These are phyloP conservation scores for Desmodus rotundus DNA, from an alignment of 2,113 vertebrate genomes.

Conservation along the genomic window DNA sequence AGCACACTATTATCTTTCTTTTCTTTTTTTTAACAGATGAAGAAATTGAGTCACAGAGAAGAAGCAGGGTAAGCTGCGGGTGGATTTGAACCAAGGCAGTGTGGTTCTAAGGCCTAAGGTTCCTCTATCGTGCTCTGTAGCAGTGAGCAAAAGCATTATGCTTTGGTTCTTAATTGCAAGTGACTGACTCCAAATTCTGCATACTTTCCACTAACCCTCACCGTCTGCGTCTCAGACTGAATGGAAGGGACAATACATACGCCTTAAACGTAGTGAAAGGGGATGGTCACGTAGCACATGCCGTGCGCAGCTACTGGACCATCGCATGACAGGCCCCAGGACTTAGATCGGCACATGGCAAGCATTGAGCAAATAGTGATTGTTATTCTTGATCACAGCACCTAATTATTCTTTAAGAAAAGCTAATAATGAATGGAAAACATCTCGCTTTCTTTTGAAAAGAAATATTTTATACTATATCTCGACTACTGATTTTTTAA, in stretches of 20 bases:
- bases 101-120: not conserved
- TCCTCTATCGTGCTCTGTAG: not conserved
- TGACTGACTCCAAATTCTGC: not conserved
- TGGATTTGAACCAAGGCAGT: not conserved
- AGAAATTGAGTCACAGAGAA: not conserved
- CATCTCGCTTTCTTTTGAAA: not conserved
- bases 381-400: not conserved
- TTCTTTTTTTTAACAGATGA: not conserved
- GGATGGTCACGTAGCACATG: fast-evolving
- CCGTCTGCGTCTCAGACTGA: not conserved
- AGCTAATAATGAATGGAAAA: not conserved
- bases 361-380: not conserved
- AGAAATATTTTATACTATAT: not conserved
- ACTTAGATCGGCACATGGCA: not conserved
- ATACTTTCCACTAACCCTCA: not conserved
- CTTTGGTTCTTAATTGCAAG: not conserved
- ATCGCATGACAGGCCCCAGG: not conserved
- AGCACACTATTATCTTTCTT: not conserved
- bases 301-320: not conserved
- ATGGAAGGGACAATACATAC: too few relatives aligned
- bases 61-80: not conserved
- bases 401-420: not conserved
- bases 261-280: not conserved
- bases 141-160: not conserved
- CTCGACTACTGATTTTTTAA: not conserved